Evolutionary conservation across 2,113 vertebrate species (phyloP).

Genomic region (Microcebus lehilahytsara): DNA sequence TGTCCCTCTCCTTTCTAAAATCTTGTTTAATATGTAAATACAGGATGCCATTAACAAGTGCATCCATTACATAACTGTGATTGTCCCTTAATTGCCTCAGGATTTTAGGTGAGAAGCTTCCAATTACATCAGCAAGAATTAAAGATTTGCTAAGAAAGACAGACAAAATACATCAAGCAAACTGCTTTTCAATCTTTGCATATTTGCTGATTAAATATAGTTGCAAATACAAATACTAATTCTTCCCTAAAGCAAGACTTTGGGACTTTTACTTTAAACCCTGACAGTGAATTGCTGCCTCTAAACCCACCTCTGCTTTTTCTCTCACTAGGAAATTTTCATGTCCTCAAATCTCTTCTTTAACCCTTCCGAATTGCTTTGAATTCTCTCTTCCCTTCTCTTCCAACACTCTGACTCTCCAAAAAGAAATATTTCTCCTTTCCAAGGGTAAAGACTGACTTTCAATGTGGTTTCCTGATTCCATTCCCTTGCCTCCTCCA

Average conservation of each 20-base stretch:
- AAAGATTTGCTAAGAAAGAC: background rate
- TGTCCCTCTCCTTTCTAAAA: background rate
- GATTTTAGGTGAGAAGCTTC: slow-evolving; percentile 8
- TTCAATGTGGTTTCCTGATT: background rate
- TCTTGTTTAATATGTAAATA: background rate
- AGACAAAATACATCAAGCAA: background rate
- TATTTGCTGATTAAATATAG: background rate
- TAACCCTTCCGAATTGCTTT: background rate
- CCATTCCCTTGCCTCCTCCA: background rate
- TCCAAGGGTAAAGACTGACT: background rate
- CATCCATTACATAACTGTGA: background rate
- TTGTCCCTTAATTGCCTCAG: background rate
- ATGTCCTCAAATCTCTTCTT: background rate
- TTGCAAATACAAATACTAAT: background rate
- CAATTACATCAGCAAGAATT: background rate
- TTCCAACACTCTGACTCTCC: background rate
- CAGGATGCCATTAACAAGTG: background rate
- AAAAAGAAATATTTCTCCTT: background rate
- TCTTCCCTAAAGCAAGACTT: background rate
- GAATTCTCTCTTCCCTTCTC: background rate
- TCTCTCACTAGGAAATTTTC: background rate
- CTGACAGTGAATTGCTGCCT: background rate
- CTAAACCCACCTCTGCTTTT: background rate
- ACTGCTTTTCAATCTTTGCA: background rate
- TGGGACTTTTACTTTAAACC: background rate